A percentile compares a stretch with the other conserved stretches of the same genome.
Evolutionary conservation across 2,797 vertebrate genomes (phyloP).

Genomic region (Coreius guichenoti): DNA sequence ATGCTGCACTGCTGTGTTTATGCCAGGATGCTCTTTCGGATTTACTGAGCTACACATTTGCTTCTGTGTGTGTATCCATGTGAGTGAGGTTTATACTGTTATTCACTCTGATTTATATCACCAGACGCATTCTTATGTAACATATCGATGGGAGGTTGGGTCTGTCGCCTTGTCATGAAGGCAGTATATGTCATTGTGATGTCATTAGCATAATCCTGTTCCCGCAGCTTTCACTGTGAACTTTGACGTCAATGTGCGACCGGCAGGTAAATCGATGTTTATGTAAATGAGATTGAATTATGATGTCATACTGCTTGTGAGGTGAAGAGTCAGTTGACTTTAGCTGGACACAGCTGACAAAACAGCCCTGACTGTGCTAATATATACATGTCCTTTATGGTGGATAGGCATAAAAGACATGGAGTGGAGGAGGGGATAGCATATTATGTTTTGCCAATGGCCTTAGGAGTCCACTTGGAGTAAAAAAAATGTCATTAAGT

Average conservation of each 20-base stretch:
- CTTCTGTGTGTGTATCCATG: constrained; percentile 3
- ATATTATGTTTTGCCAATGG: background rate
- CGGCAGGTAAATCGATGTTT: background rate
- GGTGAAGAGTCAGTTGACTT: constrained; percentile 31
- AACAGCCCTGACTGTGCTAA: constrained; percentile 65
- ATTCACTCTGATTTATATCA: constrained; percentile 59
- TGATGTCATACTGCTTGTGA: constrained; percentile 33
- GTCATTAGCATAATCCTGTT: constrained; percentile 8
- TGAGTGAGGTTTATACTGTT: background rate
- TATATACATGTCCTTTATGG: constrained; percentile 15
- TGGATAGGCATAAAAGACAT: background rate
- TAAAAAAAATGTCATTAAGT: background rate
- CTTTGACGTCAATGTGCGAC: constrained; percentile 11
- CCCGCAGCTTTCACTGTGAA: background rate
- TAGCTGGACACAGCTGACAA: constrained; percentile 70
- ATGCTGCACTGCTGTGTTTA: constrained; percentile 25
- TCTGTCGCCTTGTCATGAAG: constrained; percentile 23
- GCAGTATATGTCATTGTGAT: constrained; percentile 47
- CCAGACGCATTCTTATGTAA: constrained; percentile 62
- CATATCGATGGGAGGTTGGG: constrained; percentile 45
- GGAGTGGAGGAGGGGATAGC: background rate
- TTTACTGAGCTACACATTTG: background rate
- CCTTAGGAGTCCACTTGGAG: background rate
- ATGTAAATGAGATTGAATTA: constrained; percentile 30
- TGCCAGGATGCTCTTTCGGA: constrained; percentile 22